Conservation (phyloP, 2,113 vertebrate species). For the Corythornis vintsioides region DNA sequence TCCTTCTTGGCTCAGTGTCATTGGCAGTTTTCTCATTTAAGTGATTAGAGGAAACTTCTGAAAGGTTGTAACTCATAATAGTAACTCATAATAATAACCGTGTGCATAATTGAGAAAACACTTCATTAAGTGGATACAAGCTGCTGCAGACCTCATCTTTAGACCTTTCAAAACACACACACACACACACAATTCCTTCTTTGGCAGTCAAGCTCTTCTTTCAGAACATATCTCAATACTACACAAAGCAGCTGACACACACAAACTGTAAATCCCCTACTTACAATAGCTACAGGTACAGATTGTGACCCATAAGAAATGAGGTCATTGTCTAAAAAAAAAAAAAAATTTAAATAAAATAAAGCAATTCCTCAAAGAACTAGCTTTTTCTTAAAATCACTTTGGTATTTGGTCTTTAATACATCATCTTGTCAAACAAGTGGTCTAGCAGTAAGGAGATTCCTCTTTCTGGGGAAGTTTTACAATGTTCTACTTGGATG, state of each 20-base stretch:
- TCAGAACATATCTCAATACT: neutral
- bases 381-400: neutral
- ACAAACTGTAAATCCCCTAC: neutral
- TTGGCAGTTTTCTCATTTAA: slow-evolving; percentile 53
- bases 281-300: neutral
- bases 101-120: slow-evolving; percentile 44
- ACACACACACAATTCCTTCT: neutral
- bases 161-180: slow-evolving; percentile 29
- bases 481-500: neutral
- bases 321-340: neutral
- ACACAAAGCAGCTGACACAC: neutral
- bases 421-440: neutral
- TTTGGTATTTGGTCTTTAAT: neutral
- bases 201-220: slow-evolving; percentile 1
- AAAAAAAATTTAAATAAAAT: neutral
- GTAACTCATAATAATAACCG: slow-evolving; percentile 7
- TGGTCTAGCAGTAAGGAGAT: rapidly evolving
- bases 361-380: neutral
- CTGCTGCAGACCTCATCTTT: neutral
- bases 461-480: neutral
- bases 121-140: slow-evolving; percentile 11
- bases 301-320: neutral
- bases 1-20: neutral
- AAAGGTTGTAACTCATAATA: slow-evolving; percentile 50
- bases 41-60: slow-evolving; percentile 16